Conservation (phyloP, 2,113 vertebrate species). For the Podarcis muralis region DNA sequence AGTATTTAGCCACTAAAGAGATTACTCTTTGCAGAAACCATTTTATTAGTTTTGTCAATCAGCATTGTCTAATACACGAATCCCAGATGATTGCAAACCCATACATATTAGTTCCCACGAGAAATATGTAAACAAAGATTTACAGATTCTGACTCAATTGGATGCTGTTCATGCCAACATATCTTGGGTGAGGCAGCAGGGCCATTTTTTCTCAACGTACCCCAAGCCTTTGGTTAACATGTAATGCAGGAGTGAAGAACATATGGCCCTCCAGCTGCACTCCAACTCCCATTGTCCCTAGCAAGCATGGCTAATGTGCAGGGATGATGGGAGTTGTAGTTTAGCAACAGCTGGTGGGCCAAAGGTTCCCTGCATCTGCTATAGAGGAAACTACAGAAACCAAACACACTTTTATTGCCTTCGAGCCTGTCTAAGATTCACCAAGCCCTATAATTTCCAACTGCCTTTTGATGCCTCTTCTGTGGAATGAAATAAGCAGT, state of each 20-base stretch:
- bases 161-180: conserved; percentile 21
- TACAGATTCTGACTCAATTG: not conserved
- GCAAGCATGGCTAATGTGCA: too few species aligned
- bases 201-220: not conserved
- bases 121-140: conserved; percentile 40
- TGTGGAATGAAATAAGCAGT: not conserved
- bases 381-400: not conserved
- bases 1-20: conserved; percentile 5
- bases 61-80: conserved; percentile 47
- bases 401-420: not conserved
- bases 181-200: not conserved
- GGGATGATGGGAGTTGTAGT: too few species aligned
- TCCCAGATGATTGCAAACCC: conserved; percentile 39
- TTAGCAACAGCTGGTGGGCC: too few species aligned
- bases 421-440: not conserved
- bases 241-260: too few species aligned
- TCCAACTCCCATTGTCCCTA: too few species aligned
- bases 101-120: conserved; percentile 34
- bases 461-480: not conserved
- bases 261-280: too few species aligned
- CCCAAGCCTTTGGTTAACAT: not conserved
- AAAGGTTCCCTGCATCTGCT: too few species aligned
- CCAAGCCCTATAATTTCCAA: not conserved
- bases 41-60: conserved; percentile 56
- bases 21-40: conserved; percentile 42